Base-by-base conservation (phyloP, 2,113 vertebrate species). In the Chauna torquata region DNA sequence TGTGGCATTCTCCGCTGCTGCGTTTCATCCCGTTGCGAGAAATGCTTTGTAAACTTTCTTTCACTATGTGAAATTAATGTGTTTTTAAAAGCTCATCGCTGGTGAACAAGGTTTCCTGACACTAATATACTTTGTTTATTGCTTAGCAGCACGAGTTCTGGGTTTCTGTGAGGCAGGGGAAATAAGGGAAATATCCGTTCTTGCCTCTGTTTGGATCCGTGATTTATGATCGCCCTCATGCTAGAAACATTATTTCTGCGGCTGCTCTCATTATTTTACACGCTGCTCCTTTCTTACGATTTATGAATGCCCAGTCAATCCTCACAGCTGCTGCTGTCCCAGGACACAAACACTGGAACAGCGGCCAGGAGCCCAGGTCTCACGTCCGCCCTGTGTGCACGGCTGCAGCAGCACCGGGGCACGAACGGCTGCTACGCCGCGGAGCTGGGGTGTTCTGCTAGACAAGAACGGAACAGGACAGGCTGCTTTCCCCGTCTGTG, bases 81-180 rank as follows among this genome's bases (percentile, higher is more conserved):
- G 71, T 24, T 94, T 66, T 59, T 50, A 69, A 65, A 76, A 71
- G 57, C 49, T 27, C 57, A n/a, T 44, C 34, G 22, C 42, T 44
- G 16, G 8, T 32, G 23, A 25, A 32, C 70, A 58, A 78, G 59
- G 28, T 61, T 90, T 92, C 62, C 94, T 93, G 74, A 44, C 70
- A 34, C 65, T 61, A 71, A 14, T 54, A 3, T 28, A 34, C 83
- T 94, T 95, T 91, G 69, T 36, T 75, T 55, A 79, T 75, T 76
- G 91, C 94, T 91, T 50, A 93, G 94, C 83, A 96, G 94, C 84
- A 40, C 24, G 44, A 50, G 64, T 19, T 47, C 75, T 0, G 13
- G 24, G 45, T 34, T 82, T 45, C 85, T 74, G 91, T 24, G 22
- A 77, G 68, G 76, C 42, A 69, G 66, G 66, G 72, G 71, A n/a